A percentile compares a stretch with the other conserved stretches of the same genome.
Conservation (phyloP, 2,113 vertebrate species). For the Xiphorhynchus elegans region DNA sequence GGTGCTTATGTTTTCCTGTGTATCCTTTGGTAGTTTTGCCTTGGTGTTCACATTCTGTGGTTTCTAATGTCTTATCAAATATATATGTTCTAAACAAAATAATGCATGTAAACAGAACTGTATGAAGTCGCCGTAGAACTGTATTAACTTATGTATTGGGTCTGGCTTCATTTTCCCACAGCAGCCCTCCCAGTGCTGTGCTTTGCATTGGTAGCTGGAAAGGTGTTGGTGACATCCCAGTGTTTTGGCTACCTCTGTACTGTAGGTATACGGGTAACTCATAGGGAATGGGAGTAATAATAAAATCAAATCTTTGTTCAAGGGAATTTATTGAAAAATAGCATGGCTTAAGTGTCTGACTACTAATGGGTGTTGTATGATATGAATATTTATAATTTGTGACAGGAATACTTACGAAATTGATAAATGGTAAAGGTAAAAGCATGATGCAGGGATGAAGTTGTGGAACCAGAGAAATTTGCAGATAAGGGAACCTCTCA, state of each 20-base stretch:
- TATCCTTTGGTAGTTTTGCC: neutral
- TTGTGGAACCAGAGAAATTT: neutral
- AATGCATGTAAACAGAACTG: neutral
- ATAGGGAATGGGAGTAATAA: neutral
- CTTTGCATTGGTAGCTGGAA: neutral
- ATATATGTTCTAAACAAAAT: neutral
- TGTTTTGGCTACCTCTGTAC: neutral
- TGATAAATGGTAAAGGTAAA: neutral
- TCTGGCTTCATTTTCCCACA: neutral
- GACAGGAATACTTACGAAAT: neutral
- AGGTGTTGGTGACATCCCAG: neutral
- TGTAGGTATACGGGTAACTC: neutral
- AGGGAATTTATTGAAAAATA: neutral
- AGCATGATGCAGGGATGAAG: neutral
- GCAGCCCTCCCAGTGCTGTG: neutral
- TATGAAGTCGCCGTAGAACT: neutral
- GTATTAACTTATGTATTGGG: neutral
- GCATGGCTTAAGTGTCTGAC: neutral
- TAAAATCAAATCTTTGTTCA: neutral
- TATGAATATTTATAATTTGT: neutral
- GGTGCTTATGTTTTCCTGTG: neutral
- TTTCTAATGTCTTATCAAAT: neutral
- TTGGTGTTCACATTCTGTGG: neutral
- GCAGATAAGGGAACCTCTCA: neutral
- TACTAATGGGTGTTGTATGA: neutral